Evolutionary conservation across 37 sponge, comb jelly and placozoan genomes (phyloP), one percentile per base, ranked within the genome.

Genomic region (Geodia barretti): DNA sequence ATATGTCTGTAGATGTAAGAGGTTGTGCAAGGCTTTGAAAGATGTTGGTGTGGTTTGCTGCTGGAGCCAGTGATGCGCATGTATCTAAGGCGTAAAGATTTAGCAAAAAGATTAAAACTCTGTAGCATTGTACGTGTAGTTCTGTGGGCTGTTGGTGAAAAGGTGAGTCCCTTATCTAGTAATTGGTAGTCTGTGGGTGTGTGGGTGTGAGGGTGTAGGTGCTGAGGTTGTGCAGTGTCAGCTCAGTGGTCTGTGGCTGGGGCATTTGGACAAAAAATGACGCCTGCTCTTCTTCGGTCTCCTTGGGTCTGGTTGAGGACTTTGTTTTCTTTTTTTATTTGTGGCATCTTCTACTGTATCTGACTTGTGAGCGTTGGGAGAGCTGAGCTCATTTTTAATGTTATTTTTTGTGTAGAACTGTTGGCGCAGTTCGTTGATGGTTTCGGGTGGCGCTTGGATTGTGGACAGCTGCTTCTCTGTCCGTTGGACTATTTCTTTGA

Each of bases 181-280:
- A 78, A 29, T 66, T 64, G 28, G 26, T 21, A 8, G 67, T 66
- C 68, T 7, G 40, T 26, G 1, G 61, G 8, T 2, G 67, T 7
- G 40, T 26, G 1, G 61, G 8, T 2, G 67, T 64, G 23, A 66
- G 25, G 4, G 36, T 2, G 26, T 40, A 4, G 39, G 79, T 17
- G 26, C 79, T 78, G 2, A 66, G 33, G 47, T 66, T 66, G 19
- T 66, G 79, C 24, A 66, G 28, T 26, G 32, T 78, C 31, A 33
- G 25, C 26, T 38, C 26, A 7, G 11, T 39, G 67, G 68, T 7
- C 37, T 39, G 26, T 24, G 2, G 39, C 3, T n/a, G 4, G 5
- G 37, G 79, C 79, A 21, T 78, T 39, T n/a, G 79, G 24, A 23
- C 62, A 64, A 78, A 78, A 78, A 66, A 78, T 64, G 68, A 3